These are phyloP conservation scores for Andrena trimmerana DNA, from an alignment of 2,888 invertebrate species.

Conservation along the genomic window DNA sequence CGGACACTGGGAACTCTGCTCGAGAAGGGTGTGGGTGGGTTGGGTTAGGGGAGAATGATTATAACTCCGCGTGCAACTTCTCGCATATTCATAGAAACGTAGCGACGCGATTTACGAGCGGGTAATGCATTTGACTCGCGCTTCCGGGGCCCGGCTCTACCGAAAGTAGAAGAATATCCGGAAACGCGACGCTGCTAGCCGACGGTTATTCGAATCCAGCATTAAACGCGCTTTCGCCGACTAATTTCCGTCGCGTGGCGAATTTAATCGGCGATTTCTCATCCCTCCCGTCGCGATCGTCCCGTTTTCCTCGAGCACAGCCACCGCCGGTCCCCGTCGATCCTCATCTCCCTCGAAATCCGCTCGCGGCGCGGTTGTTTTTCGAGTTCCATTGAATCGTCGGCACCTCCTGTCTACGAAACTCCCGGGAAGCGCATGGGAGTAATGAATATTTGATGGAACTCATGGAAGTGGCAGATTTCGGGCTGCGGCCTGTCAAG, in stretches of 20 bases:
- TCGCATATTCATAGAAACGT: conserved; percentile 72
- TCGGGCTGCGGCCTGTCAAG: background rate
- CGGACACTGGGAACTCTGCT: conserved; percentile 22
- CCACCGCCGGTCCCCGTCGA: no score
- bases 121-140: conserved; percentile 65
- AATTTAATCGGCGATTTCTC: conserved; percentile 21
- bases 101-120: conserved; percentile 65
- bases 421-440: no score
- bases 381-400: no score
- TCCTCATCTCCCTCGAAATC: no score
- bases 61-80: conserved; percentile 66
- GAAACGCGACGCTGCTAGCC: conserved; percentile 1
- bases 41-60: conserved; percentile 53
- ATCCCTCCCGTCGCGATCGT: background rate
- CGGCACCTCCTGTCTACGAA: no score
- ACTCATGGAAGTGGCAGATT: background rate
- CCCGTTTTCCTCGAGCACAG: no score
- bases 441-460: background rate
- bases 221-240: background rate
- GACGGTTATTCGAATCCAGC: conserved; percentile 32
- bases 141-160: conserved; percentile 36
- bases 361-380: no score
- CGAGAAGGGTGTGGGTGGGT: background rate
- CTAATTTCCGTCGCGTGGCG: conserved; percentile 30
- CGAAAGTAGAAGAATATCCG: conserved; percentile 34